Evolutionary conservation across 2,797 vertebrate genomes (phyloP).

Genomic region (Ibycter americanus): DNA sequence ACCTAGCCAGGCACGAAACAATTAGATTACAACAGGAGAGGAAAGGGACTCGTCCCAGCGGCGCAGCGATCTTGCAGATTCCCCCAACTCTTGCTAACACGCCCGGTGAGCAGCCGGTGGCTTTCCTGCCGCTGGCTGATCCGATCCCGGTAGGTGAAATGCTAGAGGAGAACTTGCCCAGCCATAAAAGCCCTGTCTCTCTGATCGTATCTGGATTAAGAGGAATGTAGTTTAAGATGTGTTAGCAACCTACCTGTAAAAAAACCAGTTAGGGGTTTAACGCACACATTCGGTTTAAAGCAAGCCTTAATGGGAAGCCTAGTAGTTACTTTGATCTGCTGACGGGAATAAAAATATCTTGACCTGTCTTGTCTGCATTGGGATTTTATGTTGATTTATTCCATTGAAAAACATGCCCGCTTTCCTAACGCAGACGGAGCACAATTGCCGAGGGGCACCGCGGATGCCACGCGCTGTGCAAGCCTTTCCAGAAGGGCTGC

Average conservation of each 20-base stretch:
- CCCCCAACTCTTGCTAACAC: not conserved
- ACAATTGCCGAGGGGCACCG: not conserved
- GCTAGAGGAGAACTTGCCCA: not conserved
- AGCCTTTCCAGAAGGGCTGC: not conserved
- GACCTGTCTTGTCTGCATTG: not conserved
- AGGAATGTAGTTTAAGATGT: not conserved
- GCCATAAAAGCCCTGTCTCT: not conserved
- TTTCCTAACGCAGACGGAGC: not conserved
- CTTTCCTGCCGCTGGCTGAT: not conserved
- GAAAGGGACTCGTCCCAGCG: accelerated
- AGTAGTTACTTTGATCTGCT: not conserved
- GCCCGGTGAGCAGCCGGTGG: not conserved
- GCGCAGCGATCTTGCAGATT: not conserved
- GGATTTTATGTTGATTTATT: not conserved
- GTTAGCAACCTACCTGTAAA: not conserved
- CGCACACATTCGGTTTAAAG: not conserved
- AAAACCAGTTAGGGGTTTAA: not conserved
- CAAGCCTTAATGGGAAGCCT: not conserved
- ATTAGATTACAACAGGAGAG: not conserved
- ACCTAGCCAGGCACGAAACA: not conserved
- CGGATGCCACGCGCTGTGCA: accelerated
- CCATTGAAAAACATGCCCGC: not conserved
- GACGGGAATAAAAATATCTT: not conserved
- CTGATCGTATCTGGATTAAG: not conserved
- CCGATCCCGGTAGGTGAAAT: not conserved